Evolutionary conservation across 2,113 vertebrate species (phyloP).

Genomic region (Ia io): DNA sequence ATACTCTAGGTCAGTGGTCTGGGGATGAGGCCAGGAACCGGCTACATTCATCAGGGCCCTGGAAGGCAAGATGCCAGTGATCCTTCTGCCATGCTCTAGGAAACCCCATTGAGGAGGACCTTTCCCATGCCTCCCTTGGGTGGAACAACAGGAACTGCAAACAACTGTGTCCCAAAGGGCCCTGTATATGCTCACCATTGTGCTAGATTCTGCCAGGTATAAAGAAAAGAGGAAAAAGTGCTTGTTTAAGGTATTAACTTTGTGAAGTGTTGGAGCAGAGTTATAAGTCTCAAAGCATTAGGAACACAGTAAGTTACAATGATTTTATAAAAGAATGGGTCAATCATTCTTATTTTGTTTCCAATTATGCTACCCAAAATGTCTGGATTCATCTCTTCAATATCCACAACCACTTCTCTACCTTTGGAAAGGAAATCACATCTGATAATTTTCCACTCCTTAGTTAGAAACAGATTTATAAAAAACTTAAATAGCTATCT

Average conservation of each 20-base stretch:
- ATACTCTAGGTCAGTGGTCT: not conserved
- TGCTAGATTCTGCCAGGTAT: not conserved
- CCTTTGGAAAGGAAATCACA: not conserved
- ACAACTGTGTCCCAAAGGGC: not conserved
- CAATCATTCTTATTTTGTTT: slow-evolving; percentile 32
- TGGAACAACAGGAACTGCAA: not conserved
- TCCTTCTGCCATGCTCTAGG: not conserved
- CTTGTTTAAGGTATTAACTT: not conserved
- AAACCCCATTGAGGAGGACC: not conserved
- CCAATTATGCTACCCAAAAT: not conserved
- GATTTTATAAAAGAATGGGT: not conserved
- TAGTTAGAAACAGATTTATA: not conserved
- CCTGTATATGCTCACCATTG: not conserved
- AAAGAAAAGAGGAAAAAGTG: not conserved
- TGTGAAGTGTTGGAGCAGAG: not conserved
- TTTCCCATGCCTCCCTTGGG: not conserved
- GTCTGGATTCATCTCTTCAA: not conserved
- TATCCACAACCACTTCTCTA: not conserved
- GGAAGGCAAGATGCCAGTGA: not conserved
- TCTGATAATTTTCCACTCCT: not conserved
- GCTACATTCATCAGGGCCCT: not conserved
- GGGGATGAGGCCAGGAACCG: not conserved
- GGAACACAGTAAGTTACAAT: not conserved
- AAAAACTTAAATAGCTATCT: not conserved
- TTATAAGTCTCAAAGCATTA: not conserved